Conservation (phyloP, 1,140 invertebrate genomes). For the Ctenoplectra terminalis region DNA sequence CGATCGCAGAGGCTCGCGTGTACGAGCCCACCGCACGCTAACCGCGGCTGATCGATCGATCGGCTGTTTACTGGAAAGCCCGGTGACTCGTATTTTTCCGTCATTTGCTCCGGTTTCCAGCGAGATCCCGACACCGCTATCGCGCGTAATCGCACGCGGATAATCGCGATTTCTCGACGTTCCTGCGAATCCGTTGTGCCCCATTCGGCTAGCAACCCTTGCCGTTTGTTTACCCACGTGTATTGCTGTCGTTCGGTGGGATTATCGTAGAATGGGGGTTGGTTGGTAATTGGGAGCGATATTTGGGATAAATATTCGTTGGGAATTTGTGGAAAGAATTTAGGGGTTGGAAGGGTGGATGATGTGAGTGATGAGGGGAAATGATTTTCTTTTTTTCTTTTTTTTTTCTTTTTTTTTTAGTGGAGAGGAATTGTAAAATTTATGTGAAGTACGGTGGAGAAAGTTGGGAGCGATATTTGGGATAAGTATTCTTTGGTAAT, state of each 20-base stretch:
- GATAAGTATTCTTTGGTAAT: no score
- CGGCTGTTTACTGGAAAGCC: conserved; percentile 52
- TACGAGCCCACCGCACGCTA: conserved; percentile 20
- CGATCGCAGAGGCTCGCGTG: not conserved
- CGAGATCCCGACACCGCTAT: conserved; percentile 14
- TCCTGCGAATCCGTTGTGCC: not conserved
- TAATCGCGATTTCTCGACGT: conserved; percentile 37
- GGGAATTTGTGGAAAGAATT: no score
- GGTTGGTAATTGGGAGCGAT: not conserved
- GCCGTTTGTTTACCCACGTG: not conserved
- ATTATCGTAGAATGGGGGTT: not conserved
- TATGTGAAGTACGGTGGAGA: no score
- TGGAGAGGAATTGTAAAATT: no score
- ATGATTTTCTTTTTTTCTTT: no score
- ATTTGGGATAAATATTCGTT: no score
- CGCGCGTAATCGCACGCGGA: conserved; percentile 39
- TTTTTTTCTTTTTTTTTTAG: no score
- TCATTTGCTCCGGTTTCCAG: conserved; percentile 19
- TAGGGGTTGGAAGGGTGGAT: no score
- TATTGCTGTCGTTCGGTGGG: not conserved
- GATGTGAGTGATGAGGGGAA: no score
- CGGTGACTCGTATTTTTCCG: conserved; percentile 55
- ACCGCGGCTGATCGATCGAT: conserved; percentile 48
- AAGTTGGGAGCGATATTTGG: no score
- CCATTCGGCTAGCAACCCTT: not conserved